Percentiles rank a stretch among this genome's conserved stretches.
These are phyloP conservation scores for Numenius arquata DNA, from an alignment of 2,113 vertebrate species.

Conservation along the genomic window DNA sequence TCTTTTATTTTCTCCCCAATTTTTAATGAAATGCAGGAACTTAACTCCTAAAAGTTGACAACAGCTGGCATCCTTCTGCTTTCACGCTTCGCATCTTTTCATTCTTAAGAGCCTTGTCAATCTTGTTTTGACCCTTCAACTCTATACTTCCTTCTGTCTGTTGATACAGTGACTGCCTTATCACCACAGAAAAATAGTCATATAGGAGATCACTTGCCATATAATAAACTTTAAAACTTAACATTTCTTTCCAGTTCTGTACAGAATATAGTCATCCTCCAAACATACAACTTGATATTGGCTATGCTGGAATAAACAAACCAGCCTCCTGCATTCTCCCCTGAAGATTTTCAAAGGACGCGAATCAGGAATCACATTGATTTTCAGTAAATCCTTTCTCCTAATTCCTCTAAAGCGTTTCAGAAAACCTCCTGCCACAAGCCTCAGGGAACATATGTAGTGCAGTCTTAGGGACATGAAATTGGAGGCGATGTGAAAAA, in stretches of 20 bases:
- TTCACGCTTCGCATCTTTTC: constrained; percentile 43
- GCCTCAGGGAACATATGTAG: not conserved
- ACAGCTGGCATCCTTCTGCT: constrained; percentile 50
- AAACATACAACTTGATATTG: not conserved
- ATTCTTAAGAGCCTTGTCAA: constrained; percentile 40
- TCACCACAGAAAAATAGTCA: not conserved
- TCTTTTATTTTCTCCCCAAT: constrained; percentile 10
- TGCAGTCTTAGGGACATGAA: not conserved
- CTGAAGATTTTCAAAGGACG: constrained; percentile 40
- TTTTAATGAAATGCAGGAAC: constrained; percentile 43
- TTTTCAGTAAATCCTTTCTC: constrained; percentile 38
- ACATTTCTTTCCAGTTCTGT: not conserved
- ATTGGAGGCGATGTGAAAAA: not conserved
- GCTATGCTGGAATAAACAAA: constrained; percentile 18
- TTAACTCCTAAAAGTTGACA: constrained; percentile 42
- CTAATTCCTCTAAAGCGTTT: constrained; percentile 18
- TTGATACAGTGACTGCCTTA: constrained; percentile 5
- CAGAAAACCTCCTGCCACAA: constrained; percentile 12
- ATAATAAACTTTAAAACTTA: constrained; percentile 7
- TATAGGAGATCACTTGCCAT: not conserved
- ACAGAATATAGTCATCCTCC: not conserved
- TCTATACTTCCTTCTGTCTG: constrained; percentile 10
- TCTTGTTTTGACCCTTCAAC: constrained; percentile 43
- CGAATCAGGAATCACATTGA: not conserved
- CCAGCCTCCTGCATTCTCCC: not conserved